Conservation (phyloP, 2,888 invertebrate genomes). For the Acronicta aceris region DNA sequence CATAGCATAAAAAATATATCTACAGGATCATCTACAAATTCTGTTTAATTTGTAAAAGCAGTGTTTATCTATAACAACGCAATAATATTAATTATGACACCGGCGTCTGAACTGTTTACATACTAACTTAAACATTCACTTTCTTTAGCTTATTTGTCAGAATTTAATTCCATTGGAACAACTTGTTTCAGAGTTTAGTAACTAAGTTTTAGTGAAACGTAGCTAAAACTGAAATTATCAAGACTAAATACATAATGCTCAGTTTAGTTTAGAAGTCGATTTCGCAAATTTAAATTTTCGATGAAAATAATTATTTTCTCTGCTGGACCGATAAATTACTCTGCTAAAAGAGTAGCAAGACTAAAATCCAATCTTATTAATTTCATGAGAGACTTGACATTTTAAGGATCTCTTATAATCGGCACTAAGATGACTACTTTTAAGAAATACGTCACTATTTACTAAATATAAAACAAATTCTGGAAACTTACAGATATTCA, state of each 20-base stretch:
- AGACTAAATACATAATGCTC: slow-evolving; percentile 5
- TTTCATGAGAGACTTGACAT: no score
- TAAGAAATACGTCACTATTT: no score
- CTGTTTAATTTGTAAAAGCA: not conserved
- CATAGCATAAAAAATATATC: no score
- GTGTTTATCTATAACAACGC: slow-evolving; percentile 8
- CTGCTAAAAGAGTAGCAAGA: not conserved
- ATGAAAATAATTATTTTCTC: slow-evolving; percentile 1
- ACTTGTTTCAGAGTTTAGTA: slow-evolving; percentile 23
- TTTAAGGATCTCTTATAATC: no score
- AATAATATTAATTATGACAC: slow-evolving; percentile 13
- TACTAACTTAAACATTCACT: slow-evolving; percentile 16
- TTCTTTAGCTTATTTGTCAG: slow-evolving; percentile 16
- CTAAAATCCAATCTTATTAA: no score
- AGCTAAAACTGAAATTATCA: slow-evolving; percentile 16
- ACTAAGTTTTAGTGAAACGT: slow-evolving; percentile 21
- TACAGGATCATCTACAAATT: no score
- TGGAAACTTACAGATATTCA: no score
- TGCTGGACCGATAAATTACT: not conserved
- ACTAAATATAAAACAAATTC: no score
- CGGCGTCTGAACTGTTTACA: slow-evolving; percentile 11
- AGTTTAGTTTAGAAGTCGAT: slow-evolving; percentile 30
- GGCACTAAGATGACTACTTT: no score
- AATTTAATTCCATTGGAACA: slow-evolving; percentile 30
- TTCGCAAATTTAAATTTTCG: not conserved